Evolutionary conservation across 2,797 vertebrate genomes (phyloP), one percentile per base, ranked within the genome.

Genomic region (Rhinogobio ventralis): DNA sequence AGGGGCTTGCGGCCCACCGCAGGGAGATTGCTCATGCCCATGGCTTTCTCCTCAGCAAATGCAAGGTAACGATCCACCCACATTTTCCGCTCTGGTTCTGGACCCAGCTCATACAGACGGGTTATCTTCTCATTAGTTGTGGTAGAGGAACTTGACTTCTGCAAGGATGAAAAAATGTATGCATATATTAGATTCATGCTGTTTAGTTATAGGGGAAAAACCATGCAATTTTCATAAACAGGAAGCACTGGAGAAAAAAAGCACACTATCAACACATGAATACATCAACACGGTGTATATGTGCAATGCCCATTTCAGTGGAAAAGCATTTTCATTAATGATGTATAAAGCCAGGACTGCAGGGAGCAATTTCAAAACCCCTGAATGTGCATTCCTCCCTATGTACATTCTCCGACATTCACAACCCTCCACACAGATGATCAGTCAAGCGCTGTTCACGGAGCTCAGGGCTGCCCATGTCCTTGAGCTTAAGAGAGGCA

Each of bases 111-210:
- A 30, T 99, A 99, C 85, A 99, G 94, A 78, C 98, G 98, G 81
- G 97, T 99, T 92, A 99, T 99, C 93, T 99, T 99, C 94, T 99
- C 98, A 71, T 98, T 99, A 89, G 98, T 99, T 88, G 97, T 99
- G 17, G 98, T 99, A 89, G 98, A 99, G 81, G 98, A 99, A 90
- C 95, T 99, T 28, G 98, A 98, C 95, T 99, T 99, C 98, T 99
- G 88, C 80, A 71, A 15, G 2, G 88, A 86, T 60, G 85, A 88
- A 91, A 89, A 90, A 19, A 1, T 30, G 7, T 3, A 60, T 36
- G 30, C 28, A 28, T 17, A 33, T 25, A 64, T 55, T 23, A 57
- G 82, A 76, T 83, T 68, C 10, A 33, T 55, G 73, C 11, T 42
- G 72, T 67, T 67, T 68, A 51, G 51, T 46, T 36, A 55, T 36